These are phyloP conservation scores for Chauna torquata DNA, from an alignment of 2,113 vertebrate species.

Conservation along the genomic window DNA sequence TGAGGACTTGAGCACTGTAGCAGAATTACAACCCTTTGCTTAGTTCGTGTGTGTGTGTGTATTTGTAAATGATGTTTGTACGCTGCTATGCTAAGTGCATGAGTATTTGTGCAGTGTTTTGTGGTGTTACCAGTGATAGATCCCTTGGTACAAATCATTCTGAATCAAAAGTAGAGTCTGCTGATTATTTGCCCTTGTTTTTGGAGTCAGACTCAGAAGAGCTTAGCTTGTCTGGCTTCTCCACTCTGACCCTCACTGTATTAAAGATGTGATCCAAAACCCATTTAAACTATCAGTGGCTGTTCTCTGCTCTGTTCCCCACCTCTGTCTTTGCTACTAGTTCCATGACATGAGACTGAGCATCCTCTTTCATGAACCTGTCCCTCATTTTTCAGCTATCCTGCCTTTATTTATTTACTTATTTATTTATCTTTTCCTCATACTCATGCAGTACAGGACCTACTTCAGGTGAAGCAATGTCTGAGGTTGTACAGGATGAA, in stretches of 20 bases:
- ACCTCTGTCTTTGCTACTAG: neutral
- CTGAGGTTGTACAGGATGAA: neutral
- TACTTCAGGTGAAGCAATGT: neutral
- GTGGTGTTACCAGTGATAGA: neutral
- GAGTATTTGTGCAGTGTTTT: neutral
- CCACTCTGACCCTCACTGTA: neutral
- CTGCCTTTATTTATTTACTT: neutral
- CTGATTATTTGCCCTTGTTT: neutral
- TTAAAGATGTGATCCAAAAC: neutral
- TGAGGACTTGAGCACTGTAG: neutral
- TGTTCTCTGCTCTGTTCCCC: neutral
- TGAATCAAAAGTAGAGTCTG: neutral
- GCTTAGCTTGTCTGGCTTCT: neutral
- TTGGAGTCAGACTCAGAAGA: neutral
- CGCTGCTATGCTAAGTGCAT: neutral
- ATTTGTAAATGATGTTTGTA: neutral
- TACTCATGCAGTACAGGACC: neutral
- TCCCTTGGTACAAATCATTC: neutral
- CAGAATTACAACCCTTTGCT: neutral
- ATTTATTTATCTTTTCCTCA: no score
- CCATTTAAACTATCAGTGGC: neutral
- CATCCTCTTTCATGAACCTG: fast-evolving
- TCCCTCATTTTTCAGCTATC: neutral
- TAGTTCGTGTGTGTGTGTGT: no score
- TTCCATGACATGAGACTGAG: no score